Base-by-base conservation (phyloP, 2,888 invertebrate species). In the Trachelus stipa region DNA sequence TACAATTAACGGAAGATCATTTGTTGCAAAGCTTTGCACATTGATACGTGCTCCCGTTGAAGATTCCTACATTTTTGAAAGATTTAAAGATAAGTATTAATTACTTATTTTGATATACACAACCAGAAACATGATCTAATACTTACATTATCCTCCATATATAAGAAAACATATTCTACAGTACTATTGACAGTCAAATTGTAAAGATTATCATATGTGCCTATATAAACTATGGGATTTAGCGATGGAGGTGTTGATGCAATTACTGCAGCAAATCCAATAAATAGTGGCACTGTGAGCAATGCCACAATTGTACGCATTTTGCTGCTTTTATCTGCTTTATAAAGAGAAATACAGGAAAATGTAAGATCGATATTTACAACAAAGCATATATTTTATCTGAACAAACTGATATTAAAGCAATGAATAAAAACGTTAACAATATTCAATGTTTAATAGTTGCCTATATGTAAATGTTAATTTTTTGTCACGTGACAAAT, bases 1-100 rank as follows among this genome's bases (percentile, higher is more conserved):
- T 78, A 97, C 93, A 83, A 96, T 93, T 9, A 96, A 91, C 0
- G 97, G 96, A 82, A 93, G 93, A 0, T 93, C 92, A 56, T 91
- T 88, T 75, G 92, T 93, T 0, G 95, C 94, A 78, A 93, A 83
- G 75, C 91, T 91, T 78, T 87, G 83, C 1, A 91, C 88, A 34
- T 85, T 83, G 76, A 91, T 89, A 71, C 88, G 86, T 4, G 89
- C 88, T 69, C 87, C 88, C 79, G 87, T 84, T 31, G 79, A 74
- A 11, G 79, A 83, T 31, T 79, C 76, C 87, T 87, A 74, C 30
- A 74, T 76, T 34, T 15, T 68, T 68, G 0, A 74, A 73, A 69
- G 73, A n/a, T 84, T 86, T 12, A 73, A 77, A 35, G 33, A 68
- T 71, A 56, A 23, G 23, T 23, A 23, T 34, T 76, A 11, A 34